These are phyloP conservation scores for Sipha flava DNA, from an alignment of 1,140 invertebrate genomes.

Conservation along the genomic window DNA sequence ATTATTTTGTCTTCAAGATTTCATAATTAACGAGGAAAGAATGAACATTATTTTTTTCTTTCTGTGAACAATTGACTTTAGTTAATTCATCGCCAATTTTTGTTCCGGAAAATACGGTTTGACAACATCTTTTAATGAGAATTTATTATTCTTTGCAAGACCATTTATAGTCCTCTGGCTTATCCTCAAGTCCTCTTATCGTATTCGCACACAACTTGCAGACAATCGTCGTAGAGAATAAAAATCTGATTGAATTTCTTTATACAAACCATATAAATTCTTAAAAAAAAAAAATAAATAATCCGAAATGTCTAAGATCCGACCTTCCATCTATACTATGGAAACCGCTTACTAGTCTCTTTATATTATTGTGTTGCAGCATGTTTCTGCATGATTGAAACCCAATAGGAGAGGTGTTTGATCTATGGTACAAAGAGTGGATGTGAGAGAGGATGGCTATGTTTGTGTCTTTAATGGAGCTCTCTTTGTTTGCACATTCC, in stretches of 20 bases:
- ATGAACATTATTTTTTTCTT: too few relatives aligned
- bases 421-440: neutral
- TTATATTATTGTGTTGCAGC: neutral
- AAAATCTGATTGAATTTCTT: neutral
- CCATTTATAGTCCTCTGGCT: neutral
- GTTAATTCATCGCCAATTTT: neutral
- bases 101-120: neutral
- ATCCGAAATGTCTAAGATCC: neutral
- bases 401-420: neutral
- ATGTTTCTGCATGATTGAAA: neutral
- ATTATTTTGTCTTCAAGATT: too few relatives aligned
- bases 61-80: too few relatives aligned
- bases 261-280: neutral
- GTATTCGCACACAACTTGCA: neutral
- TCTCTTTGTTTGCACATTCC: neutral
- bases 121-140: neutral
- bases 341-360: neutral
- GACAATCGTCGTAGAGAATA: neutral
- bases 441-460: neutral
- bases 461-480: conserved; percentile 4
- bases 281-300: neutral
- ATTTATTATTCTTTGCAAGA: neutral
- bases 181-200: neutral
- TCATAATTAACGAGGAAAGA: too few relatives aligned
- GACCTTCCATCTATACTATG: neutral